These are phyloP conservation scores for Maccullochella peelii DNA, from an alignment of 2,113 vertebrate species.

Conservation along the genomic window DNA sequence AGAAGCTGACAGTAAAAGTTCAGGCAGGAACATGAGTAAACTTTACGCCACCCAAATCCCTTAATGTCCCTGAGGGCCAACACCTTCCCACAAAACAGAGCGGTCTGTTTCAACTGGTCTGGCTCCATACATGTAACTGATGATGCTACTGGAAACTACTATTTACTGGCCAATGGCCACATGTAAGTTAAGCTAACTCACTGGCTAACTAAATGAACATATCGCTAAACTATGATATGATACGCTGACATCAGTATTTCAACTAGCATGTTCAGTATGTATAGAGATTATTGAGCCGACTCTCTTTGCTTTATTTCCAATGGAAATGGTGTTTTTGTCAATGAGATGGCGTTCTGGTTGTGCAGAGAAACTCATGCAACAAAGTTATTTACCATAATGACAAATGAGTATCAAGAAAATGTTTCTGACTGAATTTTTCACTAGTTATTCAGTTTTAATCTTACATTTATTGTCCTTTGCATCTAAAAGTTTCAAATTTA, in stretches of 20 bases:
- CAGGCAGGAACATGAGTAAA: background rate
- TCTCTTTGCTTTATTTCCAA: background rate
- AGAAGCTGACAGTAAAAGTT: background rate
- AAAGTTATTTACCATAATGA: background rate
- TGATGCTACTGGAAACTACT: background rate
- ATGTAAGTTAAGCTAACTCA: background rate
- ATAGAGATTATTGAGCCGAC: background rate
- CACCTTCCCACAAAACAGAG: background rate
- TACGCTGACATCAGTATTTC: background rate
- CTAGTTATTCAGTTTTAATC: no score
- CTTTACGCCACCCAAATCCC: conserved; percentile 8
- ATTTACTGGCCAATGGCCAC: no score
- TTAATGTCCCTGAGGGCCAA: background rate
- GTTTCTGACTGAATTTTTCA: no score
- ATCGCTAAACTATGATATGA: background rate
- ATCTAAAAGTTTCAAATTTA: background rate
- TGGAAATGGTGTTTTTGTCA: background rate
- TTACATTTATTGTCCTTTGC: background rate
- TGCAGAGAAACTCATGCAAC: background rate
- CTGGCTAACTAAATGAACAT: background rate
- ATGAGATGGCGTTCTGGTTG: background rate
- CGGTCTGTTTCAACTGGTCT: background rate
- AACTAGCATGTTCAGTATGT: no score
- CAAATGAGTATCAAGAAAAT: background rate
- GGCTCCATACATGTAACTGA: background rate